Percentiles rank a stretch among this genome's conserved stretches.
These are phyloP conservation scores for Macropus fuliginosus DNA, from an alignment of 2,797 vertebrate genomes.

Conservation along the genomic window DNA sequence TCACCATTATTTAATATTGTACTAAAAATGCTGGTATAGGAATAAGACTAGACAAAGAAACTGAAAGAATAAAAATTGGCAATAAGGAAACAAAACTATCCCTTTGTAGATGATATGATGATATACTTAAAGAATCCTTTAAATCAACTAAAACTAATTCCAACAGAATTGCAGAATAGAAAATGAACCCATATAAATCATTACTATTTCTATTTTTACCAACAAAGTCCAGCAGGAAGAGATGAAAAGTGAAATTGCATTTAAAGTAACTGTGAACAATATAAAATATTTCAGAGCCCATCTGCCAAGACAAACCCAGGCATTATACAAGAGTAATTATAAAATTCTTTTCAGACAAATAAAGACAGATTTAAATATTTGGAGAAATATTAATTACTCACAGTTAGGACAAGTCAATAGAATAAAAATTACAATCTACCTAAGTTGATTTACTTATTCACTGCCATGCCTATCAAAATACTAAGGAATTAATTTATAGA, in stretches of 20 bases:
- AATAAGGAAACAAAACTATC: not conserved
- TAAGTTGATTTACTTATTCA: no score
- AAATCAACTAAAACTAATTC: not conserved
- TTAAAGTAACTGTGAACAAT: not conserved
- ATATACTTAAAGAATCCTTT: not conserved
- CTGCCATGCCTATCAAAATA: no score
- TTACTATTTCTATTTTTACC: no score
- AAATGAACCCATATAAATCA: not conserved
- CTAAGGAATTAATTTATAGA: not conserved
- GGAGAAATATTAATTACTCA: not conserved
- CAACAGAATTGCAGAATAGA: not conserved
- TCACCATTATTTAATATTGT: no score
- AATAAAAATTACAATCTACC: not conserved
- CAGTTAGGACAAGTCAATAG: not conserved
- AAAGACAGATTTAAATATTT: not conserved
- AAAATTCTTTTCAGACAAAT: not conserved
- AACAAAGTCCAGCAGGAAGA: not conserved
- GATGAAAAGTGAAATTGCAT: not conserved
- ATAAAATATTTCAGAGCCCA: not conserved
- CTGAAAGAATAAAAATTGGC: no score
- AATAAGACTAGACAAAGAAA: no score
- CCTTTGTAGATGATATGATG: not conserved
- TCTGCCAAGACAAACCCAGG: not conserved
- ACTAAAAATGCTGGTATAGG: no score
- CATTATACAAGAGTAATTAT: not conserved